A percentile compares a stretch with the other conserved stretches of the same genome.
Conservation (phyloP, 2,113 vertebrate genomes). For the Syrmaticus mikado region DNA sequence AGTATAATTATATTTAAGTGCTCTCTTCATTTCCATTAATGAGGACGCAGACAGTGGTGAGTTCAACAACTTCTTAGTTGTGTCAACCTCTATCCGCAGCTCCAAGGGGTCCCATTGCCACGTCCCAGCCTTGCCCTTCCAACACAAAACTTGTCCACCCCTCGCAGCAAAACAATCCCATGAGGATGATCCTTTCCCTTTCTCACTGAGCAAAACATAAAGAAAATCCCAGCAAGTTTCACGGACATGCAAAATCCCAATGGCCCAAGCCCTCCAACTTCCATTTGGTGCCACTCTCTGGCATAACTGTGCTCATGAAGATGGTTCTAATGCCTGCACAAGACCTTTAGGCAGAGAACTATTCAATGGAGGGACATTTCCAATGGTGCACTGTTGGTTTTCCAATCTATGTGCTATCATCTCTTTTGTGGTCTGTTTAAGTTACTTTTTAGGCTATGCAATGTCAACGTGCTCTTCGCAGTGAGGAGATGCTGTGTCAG, state of each 20-base stretch:
- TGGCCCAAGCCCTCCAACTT: not conserved
- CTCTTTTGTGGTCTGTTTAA: not conserved
- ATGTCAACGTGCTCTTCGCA: not conserved
- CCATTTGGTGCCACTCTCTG: not conserved
- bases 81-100: not conserved
- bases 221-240: not conserved
- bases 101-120: not conserved
- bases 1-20: not conserved
- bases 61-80: not conserved
- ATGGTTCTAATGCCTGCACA: not conserved
- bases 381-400: not conserved
- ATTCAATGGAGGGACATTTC: not conserved
- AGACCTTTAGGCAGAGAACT: not conserved
- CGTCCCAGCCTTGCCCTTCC: not conserved
- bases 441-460: not conserved
- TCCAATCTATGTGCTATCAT: not conserved
- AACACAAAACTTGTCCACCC: not conserved
- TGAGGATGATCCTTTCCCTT: not conserved
- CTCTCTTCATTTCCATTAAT: not conserved
- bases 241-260: not conserved
- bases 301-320: not conserved
- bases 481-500: rapidly evolving
- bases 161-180: not conserved
- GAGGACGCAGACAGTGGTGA: not conserved
- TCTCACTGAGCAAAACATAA: not conserved